Percentiles rank a stretch among this genome's conserved stretches.
phyloP scores from a whole-genome alignment of 2,797 vertebrate genomes.

The Eleutherodactylus coqui region DNA sequence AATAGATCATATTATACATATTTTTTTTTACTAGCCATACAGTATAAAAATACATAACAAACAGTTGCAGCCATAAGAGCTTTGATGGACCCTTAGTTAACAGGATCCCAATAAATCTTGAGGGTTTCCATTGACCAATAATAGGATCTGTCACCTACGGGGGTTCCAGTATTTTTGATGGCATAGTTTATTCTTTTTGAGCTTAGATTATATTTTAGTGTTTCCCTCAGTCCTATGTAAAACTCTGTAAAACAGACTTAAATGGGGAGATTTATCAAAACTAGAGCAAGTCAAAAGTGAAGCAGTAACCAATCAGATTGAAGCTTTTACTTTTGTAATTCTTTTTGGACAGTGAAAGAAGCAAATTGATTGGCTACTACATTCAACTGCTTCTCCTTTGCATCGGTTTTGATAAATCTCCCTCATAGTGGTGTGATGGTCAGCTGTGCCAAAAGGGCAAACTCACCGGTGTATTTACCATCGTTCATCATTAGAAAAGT shows the following conservation, averaged over 20 bases:
- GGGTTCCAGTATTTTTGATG: no score
- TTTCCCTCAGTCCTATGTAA: neutral
- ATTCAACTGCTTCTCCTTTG: neutral
- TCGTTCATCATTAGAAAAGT: neutral
- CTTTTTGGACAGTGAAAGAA: neutral
- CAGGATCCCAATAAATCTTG: neutral
- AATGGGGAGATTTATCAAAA: no score
- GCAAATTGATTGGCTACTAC: no score
- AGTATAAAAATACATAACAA: no score
- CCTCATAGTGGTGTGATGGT: neutral
- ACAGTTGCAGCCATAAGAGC: neutral
- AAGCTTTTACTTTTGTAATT: neutral
- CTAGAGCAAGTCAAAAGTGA: no score
- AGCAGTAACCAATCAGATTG: no score
- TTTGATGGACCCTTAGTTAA: neutral
- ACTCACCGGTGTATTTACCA: neutral
- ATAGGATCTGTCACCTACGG: neutral
- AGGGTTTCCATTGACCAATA: no score
- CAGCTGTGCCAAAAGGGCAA: no score
- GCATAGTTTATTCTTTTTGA: neutral
- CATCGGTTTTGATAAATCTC: neutral
- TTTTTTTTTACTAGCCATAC: no score
- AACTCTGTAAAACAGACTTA: neutral
- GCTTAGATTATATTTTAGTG: neutral
- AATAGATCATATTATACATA: no score